phyloP scores from a whole-genome alignment of 1,140 invertebrate genomes.

The Bilobella aurantiaca region DNA sequence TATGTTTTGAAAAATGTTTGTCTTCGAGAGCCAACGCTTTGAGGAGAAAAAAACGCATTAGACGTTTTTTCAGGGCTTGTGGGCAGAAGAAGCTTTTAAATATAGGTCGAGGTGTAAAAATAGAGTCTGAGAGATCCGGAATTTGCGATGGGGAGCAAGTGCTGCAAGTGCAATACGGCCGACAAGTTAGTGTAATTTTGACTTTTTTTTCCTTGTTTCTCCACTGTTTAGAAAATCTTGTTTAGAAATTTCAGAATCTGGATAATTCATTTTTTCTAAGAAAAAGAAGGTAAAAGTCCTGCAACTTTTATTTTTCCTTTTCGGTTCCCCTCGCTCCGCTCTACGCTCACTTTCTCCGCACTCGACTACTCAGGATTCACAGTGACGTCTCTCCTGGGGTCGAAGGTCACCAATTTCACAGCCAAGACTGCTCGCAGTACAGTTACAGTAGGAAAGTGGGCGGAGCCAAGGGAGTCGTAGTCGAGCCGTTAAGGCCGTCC shows the following conservation, averaged over 20 bases:
- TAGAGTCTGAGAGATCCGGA: not conserved
- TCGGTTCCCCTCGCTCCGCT: not conserved
- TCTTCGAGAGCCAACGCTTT: too few species aligned
- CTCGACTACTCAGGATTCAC: too few species aligned
- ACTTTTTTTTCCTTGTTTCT: not conserved
- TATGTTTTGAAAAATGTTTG: too few species aligned
- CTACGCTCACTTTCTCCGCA: too few species aligned
- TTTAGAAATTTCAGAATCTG: not conserved
- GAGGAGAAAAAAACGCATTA: too few species aligned
- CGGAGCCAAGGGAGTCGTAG: not conserved
- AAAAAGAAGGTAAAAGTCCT: not conserved
- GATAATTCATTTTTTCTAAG: not conserved
- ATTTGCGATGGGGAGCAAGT: conserved; percentile 8
- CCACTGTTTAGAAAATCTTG: not conserved
- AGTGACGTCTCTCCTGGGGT: not conserved
- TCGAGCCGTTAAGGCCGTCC: not conserved
- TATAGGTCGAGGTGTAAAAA: conserved; percentile 9
- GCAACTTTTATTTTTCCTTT: not conserved
- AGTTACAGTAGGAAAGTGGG: too few species aligned
- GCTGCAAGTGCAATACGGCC: conserved; percentile 9
- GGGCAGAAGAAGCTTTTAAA: too few species aligned
- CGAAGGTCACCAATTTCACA: not conserved
- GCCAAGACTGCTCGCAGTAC: not conserved
- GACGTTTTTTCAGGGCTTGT: too few species aligned
- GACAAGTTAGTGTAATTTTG: conserved; percentile 5